Percentiles rank a stretch among this genome's conserved stretches.
These are phyloP conservation scores for Hipparchia semele DNA, from an alignment of 2,888 invertebrate genomes.

Conservation along the genomic window DNA sequence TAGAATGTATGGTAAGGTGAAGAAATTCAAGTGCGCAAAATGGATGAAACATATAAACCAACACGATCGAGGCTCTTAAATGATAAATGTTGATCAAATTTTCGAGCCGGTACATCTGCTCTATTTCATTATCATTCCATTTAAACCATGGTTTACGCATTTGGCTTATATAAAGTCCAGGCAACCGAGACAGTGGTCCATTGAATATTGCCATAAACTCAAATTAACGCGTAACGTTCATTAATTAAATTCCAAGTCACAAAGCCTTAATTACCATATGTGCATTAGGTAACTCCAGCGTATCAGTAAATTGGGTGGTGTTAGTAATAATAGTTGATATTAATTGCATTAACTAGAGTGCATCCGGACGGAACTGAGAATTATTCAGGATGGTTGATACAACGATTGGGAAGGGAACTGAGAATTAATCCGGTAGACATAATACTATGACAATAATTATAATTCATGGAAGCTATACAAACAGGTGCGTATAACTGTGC, in stretches of 20 bases:
- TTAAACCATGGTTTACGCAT: background rate
- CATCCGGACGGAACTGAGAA: slow-evolving; percentile 24
- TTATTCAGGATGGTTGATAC: slow-evolving; percentile 31
- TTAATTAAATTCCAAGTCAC: slow-evolving; percentile 13
- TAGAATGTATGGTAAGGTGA: no score
- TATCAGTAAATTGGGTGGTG: slow-evolving; percentile 25
- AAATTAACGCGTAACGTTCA: slow-evolving; percentile 4
- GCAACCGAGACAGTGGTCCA: slow-evolving; percentile 1
- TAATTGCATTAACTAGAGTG: slow-evolving; percentile 29
- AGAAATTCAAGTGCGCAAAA: no score
- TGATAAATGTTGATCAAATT: background rate
- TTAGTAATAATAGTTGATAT: slow-evolving; percentile 24
- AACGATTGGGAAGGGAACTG: slow-evolving; percentile 20
- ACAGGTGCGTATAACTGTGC: background rate
- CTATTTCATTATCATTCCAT: no score
- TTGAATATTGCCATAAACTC: slow-evolving; percentile 9
- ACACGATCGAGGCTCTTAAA: no score
- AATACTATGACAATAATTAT: background rate
- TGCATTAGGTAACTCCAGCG: slow-evolving; percentile 6
- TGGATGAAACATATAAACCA: no score
- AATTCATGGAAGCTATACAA: background rate
- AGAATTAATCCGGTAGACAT: slow-evolving; percentile 8
- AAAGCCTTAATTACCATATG: slow-evolving; percentile 20
- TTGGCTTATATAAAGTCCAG: slow-evolving; percentile 11
- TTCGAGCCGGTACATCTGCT: no score